A percentile compares a stretch with the other conserved stretches of the same genome.
Evolutionary conservation across 2,888 invertebrate genomes (phyloP).

Genomic region (Habrosyne pyritoides): DNA sequence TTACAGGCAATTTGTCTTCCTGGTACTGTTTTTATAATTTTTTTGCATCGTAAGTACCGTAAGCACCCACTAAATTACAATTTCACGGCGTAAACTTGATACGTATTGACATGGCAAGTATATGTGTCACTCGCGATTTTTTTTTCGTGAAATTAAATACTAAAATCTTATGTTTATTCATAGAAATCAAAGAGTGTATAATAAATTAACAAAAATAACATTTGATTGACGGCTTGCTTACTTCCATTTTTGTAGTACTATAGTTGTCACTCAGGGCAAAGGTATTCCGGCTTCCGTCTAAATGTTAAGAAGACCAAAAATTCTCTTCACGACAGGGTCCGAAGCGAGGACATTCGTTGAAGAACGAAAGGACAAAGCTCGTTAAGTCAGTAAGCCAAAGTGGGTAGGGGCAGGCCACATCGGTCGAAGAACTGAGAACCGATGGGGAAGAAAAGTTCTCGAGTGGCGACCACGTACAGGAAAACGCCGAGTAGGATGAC

Average conservation of each 20-base stretch:
- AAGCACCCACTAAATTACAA: neutral
- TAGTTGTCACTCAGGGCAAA: neutral
- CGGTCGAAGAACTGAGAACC: too few relatives aligned
- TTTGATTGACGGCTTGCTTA: neutral
- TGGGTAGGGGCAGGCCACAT: too few relatives aligned
- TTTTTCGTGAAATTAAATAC: neutral
- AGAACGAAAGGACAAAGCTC: too few relatives aligned
- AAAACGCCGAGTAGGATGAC: too few relatives aligned
- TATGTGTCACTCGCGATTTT: neutral
- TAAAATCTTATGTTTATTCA: neutral
- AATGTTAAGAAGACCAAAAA: too few relatives aligned
- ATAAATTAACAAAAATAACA: neutral
- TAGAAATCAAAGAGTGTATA: neutral
- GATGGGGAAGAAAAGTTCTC: too few relatives aligned
- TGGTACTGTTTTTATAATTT: slow-evolving; percentile 12
- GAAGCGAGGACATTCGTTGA: too few relatives aligned
- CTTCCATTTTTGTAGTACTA: neutral
- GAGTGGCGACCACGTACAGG: too few relatives aligned
- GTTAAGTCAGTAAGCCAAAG: too few relatives aligned
- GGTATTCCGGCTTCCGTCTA: too few relatives aligned
- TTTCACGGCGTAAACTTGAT: neutral
- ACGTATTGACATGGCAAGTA: neutral
- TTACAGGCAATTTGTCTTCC: slow-evolving; percentile 17
- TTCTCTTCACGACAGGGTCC: too few relatives aligned
- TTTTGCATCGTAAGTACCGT: neutral